Conservation (phyloP, 2,888 invertebrate genomes). For the Orchesellides sinensis region DNA sequence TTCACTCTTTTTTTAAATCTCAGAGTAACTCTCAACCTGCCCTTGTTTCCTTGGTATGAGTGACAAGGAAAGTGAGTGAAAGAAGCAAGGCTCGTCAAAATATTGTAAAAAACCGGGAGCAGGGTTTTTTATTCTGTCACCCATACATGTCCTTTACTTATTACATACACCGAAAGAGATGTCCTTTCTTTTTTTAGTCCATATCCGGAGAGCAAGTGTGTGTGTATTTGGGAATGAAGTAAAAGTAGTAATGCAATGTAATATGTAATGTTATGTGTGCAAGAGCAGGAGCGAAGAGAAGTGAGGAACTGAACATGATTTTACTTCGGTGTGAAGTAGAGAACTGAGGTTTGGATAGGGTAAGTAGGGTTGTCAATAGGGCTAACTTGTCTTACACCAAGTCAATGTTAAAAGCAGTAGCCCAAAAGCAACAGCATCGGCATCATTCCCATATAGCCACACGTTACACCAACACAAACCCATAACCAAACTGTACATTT, state of each 20-base stretch:
- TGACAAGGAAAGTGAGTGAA: constrained; percentile 38
- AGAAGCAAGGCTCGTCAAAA: constrained; percentile 3
- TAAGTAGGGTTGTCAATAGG: constrained; percentile 74
- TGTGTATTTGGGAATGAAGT: neutral
- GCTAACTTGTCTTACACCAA: constrained; percentile 60
- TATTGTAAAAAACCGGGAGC: constrained; percentile 31
- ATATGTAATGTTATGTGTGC: constrained; percentile 23
- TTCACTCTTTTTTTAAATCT: neutral
- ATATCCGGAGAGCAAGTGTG: no score
- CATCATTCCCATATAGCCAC: no score
- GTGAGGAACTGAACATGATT: constrained; percentile 74
- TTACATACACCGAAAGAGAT: neutral
- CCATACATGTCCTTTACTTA: neutral
- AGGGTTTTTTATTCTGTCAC: constrained; percentile 25
- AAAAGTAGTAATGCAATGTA: neutral
- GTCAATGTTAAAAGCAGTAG: constrained; percentile 25
- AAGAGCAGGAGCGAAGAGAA: constrained; percentile 52
- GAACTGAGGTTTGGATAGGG: constrained; percentile 74
- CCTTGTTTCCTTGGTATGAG: constrained; percentile 15
- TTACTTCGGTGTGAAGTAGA: constrained; percentile 73
- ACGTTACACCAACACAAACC: no score
- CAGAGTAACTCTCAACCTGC: constrained; percentile 6
- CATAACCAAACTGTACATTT: no score
- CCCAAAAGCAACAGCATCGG: constrained; percentile 51
- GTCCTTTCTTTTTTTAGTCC: no score